Evolutionary conservation across 2,888 invertebrate species (phyloP).

Genomic region (Callyntrura guangdongensis): DNA sequence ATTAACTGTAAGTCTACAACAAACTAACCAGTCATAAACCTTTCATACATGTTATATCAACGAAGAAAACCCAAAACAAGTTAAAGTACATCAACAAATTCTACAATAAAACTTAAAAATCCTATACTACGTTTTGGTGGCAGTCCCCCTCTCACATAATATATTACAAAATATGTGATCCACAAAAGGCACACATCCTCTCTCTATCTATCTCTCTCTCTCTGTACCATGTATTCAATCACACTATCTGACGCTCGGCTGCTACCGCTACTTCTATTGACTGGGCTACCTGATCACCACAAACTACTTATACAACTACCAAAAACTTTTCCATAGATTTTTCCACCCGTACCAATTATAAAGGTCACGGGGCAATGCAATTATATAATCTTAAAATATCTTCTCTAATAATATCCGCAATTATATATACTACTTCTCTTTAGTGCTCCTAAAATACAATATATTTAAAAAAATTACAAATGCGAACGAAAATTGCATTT

Average conservation of each 20-base stretch:
- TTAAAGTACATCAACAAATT: constrained; percentile 40
- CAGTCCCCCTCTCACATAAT: constrained; percentile 39
- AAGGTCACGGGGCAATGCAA: constrained; percentile 71
- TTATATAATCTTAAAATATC: constrained; percentile 10
- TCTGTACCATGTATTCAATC: constrained; percentile 9
- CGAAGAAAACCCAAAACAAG: constrained; percentile 5
- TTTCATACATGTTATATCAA: neutral
- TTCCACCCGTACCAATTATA: constrained; percentile 77
- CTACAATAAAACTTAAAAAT: neutral
- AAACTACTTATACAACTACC: constrained; percentile 30
- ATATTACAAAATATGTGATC: constrained; percentile 19
- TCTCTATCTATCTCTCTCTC: neutral
- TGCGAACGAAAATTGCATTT: neutral
- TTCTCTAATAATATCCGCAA: constrained; percentile 12
- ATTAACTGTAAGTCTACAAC: neutral
- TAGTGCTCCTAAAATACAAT: neutral
- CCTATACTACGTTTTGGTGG: constrained; percentile 31
- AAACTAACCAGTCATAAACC: constrained; percentile 39
- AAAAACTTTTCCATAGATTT: constrained; percentile 6
- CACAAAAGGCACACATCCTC: constrained; percentile 23
- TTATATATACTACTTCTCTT: constrained; percentile 3
- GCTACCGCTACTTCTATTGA: constrained; percentile 5
- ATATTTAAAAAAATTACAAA: neutral
- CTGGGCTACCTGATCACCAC: constrained; percentile 32
- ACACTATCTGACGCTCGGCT: constrained; percentile 29